A percentile compares a stretch with the other conserved stretches of the same genome.
These are phyloP conservation scores for Porites rus DNA, from an alignment of 92 coral and sea anemone species.

Conservation along the genomic window DNA sequence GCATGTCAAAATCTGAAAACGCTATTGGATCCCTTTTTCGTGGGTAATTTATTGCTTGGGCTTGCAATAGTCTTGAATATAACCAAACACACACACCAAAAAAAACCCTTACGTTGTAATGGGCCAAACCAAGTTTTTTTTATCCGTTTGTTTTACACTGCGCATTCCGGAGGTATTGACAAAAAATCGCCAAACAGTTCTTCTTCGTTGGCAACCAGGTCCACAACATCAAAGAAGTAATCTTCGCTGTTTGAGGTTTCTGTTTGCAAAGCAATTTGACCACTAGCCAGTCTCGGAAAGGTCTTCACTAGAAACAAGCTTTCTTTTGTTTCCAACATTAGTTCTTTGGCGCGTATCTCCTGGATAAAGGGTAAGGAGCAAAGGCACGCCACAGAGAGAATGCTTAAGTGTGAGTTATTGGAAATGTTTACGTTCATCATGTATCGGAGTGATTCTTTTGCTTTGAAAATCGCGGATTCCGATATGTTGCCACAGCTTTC, in stretches of 20 bases:
- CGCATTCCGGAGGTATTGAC: background rate
- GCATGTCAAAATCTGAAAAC: background rate
- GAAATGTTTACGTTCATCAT: constrained; percentile 15
- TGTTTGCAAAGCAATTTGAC: background rate
- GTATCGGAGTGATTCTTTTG: constrained; percentile 5
- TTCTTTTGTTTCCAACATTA: background rate
- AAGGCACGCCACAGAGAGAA: background rate
- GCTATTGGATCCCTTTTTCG: constrained; percentile 1
- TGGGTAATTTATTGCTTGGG: background rate
- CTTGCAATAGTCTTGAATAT: background rate
- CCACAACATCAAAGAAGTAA: background rate
- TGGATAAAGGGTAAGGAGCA: background rate
- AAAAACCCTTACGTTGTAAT: no score
- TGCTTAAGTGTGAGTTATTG: background rate
- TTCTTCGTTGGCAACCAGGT: background rate
- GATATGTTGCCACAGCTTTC: constrained; percentile 2
- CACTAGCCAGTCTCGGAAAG: constrained; percentile 6
- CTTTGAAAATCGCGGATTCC: background rate
- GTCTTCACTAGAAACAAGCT: background rate
- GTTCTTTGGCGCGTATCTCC: constrained; percentile 14
- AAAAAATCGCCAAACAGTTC: constrained; percentile 1
- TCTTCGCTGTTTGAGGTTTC: background rate
- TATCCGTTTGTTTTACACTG: background rate
- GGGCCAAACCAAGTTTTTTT: no score
- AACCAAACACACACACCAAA: no score